A percentile compares a stretch with the other conserved stretches of the same genome.
phyloP scores from a whole-genome alignment of 2,113 vertebrate genomes.

The Oreotragus oreotragus region DNA sequence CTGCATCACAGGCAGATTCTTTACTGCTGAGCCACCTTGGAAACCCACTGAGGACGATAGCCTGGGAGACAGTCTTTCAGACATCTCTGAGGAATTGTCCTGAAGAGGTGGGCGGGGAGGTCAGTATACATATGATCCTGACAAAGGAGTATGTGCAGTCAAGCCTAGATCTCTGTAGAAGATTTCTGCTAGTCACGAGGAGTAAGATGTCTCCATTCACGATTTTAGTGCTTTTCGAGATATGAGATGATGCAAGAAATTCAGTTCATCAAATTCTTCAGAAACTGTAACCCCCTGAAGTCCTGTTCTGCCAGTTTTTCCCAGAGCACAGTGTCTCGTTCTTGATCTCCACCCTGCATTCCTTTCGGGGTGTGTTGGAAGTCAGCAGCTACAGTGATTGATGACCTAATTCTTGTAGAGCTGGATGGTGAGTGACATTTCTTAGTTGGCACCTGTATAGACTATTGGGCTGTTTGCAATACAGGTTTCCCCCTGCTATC shows the following conservation, averaged over 20 bases:
- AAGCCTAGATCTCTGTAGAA: not conserved
- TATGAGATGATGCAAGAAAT: not conserved
- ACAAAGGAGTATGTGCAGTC: fast-evolving
- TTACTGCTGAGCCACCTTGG: not conserved
- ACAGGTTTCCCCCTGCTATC: fast-evolving
- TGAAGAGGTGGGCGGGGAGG: not conserved
- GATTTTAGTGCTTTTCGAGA: not conserved
- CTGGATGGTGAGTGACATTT: not conserved
- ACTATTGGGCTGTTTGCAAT: not conserved
- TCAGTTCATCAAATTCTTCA: not conserved
- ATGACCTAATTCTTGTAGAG: not conserved
- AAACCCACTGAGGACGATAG: not conserved
- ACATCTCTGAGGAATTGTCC: not conserved
- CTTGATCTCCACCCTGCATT: not conserved
- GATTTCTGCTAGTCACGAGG: not conserved
- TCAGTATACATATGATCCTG: not conserved
- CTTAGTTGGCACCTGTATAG: not conserved
- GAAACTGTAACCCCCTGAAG: not conserved
- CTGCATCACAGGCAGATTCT: not conserved
- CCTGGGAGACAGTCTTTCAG: not conserved
- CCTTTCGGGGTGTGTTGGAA: not conserved
- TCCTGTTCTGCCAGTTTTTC: not conserved
- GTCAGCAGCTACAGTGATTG: not conserved
- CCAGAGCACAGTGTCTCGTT: not conserved
- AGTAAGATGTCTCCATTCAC: not conserved